Evolutionary conservation across 2,113 vertebrate species (phyloP), one percentile per base, ranked within the genome.

Genomic region (Coregonus clupeaformis): DNA sequence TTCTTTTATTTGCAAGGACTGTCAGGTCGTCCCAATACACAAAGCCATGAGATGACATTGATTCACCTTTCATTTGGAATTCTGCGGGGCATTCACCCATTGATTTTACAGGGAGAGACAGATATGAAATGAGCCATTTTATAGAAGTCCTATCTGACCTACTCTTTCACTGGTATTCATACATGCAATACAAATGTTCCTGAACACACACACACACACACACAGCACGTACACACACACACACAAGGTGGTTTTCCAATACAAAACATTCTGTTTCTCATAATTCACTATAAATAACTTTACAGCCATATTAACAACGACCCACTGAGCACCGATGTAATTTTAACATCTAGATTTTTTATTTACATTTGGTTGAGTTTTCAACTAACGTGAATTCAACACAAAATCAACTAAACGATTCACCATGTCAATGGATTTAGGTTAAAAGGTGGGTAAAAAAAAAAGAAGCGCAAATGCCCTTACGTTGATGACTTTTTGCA

Each of bases 11-110:
- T 77, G 78, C 74, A 60, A n/a, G 72, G 75, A 76, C 84, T 85
- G 81, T 85, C 85, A 84, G 60, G 83, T 80, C 76, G 71, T 84
- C 78, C 81, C 80, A 78, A 79, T 72, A 77, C 87, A 88, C 87
- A 87, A 69, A 78, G 85, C 87, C 68, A 80, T 16, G 63, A 81
- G 80, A 88, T 86, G 87, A 84, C 87, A 91, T 90, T 84, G 90
- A 92, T 91, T 90, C 86, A 85, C 87, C 87, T 87, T 85, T 88
- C 79, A 78, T 89, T 89, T 89, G 82, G 80, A 80, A 89, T 90
- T 82, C 88, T 82, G 80, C 79, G 83, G 84, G 76, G 57, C 72
- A 65, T 85, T 85, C 29, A 5, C 25, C 69, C 79, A 91, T 91
- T 85, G 90, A 91, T 91, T 90, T 90, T 83, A 77, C 13, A 57